Evolutionary conservation across 2,888 invertebrate genomes (phyloP).

Genomic region (Thecophora atra): DNA sequence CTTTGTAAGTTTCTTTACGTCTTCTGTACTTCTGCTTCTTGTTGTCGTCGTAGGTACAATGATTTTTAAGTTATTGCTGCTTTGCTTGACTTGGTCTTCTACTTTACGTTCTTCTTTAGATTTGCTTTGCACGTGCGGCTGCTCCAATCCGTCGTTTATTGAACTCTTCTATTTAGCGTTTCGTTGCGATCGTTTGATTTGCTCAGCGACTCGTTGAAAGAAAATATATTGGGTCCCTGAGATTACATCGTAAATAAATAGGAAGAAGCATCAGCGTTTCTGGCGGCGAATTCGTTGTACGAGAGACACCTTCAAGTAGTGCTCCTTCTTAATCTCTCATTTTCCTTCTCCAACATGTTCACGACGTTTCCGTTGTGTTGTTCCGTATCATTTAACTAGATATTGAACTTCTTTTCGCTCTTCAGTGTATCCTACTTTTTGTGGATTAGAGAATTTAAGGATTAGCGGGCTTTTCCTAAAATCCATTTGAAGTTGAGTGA

Average conservation of each 20-base stretch:
- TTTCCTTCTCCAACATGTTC: background rate
- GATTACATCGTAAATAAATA: slow-evolving; percentile 27
- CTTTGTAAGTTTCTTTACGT: too few species aligned
- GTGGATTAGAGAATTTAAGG: too few species aligned
- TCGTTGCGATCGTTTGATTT: slow-evolving; percentile 6
- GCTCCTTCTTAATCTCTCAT: background rate
- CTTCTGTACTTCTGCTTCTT: too few species aligned
- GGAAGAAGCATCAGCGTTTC: slow-evolving; percentile 22
- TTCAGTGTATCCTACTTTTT: too few species aligned
- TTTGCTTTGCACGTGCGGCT: slow-evolving; percentile 20
- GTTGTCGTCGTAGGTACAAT: slow-evolving; percentile 41
- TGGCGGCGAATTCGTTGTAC: slow-evolving; percentile 27
- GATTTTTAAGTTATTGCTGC: slow-evolving; percentile 37
- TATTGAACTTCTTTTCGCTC: too few species aligned
- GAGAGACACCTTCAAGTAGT: slow-evolving; percentile 12
- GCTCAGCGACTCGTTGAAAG: background rate
- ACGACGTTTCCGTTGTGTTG: background rate
- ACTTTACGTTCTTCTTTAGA: background rate
- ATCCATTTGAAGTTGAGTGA: too few species aligned
- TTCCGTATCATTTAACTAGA: background rate
- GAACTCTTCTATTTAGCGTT: slow-evolving; percentile 18
- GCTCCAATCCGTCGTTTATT: slow-evolving; percentile 24
- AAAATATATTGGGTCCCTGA: slow-evolving; percentile 18
- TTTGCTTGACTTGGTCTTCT: too few species aligned
- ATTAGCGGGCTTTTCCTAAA: too few species aligned